phyloP scores from a whole-genome alignment of 2,888 invertebrate species.

The Ganaspis brasiliensis region DNA sequence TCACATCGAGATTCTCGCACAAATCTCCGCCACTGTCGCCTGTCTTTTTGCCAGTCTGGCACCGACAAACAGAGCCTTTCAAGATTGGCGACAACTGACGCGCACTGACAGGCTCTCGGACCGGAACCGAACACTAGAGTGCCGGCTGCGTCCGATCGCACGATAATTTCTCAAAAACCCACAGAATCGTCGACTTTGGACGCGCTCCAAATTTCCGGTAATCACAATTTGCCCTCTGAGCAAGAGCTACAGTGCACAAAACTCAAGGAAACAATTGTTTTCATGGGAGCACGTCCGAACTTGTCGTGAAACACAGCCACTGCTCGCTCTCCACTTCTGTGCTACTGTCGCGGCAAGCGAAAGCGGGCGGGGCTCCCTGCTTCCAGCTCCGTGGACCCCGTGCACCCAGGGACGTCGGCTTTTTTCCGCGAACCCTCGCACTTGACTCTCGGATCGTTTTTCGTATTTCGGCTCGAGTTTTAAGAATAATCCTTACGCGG shows the following conservation, averaged over 20 bases:
- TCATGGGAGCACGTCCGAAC: slow-evolving; percentile 59
- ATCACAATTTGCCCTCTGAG: not conserved
- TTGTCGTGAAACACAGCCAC: slow-evolving; percentile 44
- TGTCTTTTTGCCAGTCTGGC: slow-evolving; percentile 26
- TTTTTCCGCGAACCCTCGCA: not conserved
- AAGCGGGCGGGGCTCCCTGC: slow-evolving; percentile 77
- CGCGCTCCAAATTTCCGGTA: slow-evolving; percentile 35
- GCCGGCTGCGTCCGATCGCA: slow-evolving; percentile 40
- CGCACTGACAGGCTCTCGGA: slow-evolving; percentile 37
- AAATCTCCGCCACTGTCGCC: slow-evolving; percentile 48
- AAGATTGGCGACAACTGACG: slow-evolving; percentile 16
- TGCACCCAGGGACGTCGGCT: slow-evolving; percentile 52
- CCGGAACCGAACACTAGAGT: slow-evolving; percentile 33
- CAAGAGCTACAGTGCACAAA: slow-evolving; percentile 44
- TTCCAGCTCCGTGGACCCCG: slow-evolving; percentile 73
- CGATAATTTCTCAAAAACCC: not conserved
- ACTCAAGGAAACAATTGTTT: slow-evolving; percentile 60
- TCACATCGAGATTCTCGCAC: slow-evolving; percentile 51
- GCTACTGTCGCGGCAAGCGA: slow-evolving; percentile 63
- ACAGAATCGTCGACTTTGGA: slow-evolving; percentile 19
- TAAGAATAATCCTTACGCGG: too few species aligned
- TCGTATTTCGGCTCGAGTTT: too few species aligned
- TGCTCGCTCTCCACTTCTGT: slow-evolving; percentile 60
- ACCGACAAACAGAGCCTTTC: not conserved
- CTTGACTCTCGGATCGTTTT: too few species aligned